Evolutionary conservation across 1,140 invertebrate species (phyloP), one percentile per base, ranked within the genome.

Genomic region (Lepidurus apus): DNA sequence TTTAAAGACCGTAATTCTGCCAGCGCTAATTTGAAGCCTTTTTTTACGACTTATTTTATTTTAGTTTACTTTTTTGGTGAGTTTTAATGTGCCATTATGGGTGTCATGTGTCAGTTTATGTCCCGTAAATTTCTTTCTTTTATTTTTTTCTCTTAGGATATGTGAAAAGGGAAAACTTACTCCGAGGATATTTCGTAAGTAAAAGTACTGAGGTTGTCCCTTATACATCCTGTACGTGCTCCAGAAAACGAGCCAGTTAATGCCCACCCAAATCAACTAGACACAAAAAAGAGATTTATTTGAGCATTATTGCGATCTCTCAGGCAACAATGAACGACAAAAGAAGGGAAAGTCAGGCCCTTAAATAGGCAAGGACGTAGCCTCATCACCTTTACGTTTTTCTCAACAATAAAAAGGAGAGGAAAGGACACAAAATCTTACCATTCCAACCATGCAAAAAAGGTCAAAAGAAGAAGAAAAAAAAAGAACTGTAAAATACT

Each of bases 211-310:
- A 6, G 78, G 78, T 75, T 79, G 73, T 34, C 78, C 78, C 53
- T 79, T 79, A 47, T 79, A 79, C 34, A 79, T 42, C 13, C 74
- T 73, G 43, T 79, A 79, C 44, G 78, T 79, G 73, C 75, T 75
- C 78, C 78, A 79, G 74, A 79, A 79, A 75, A 79, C 42, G 42
- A 74, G 26, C 21, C 73, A 74, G 74, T 79, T 79, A n/a, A 79
- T 43, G 11, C 44, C n/a, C 47, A 74, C 13, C 78, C 78, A 79
- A 21, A 79, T 65, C 26, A 65, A 43, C 76, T 77, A 65, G 53
- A 65, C 53, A 17, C 53, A 21, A 65, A 21, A 65, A 65, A 65
- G 7, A 65, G 21, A n/a, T 65, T n/a, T 21, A 65, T 65, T 9
- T 13, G n/a, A 65, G n/a, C 7, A 65, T 65, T 9, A 65, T 65